phyloP scores from a whole-genome alignment of 1,140 invertebrate species.

The Rhizoglyphus robini region DNA sequence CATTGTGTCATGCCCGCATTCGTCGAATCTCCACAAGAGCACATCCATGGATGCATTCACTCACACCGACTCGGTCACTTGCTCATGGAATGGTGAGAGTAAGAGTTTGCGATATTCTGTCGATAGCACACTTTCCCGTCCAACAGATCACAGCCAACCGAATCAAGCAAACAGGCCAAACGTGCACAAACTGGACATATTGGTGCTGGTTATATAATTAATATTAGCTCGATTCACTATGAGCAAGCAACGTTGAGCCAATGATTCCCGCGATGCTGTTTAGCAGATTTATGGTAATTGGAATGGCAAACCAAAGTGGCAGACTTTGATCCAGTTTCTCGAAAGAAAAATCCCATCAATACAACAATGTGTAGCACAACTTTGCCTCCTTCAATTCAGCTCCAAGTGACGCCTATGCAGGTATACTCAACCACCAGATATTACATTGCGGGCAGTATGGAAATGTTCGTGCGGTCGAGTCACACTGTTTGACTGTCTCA shows the following conservation, averaged over 20 bases:
- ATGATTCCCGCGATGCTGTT: background rate
- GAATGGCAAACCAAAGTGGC: background rate
- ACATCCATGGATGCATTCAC: background rate
- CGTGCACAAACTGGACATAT: background rate
- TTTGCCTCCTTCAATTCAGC: no score
- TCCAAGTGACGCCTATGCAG: no score
- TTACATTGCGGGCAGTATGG: no score
- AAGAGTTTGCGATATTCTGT: background rate
- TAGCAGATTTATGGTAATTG: background rate
- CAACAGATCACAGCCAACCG: background rate
- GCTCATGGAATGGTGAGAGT: background rate
- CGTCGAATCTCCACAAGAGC: background rate
- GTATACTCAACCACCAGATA: no score
- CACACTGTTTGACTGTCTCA: no score
- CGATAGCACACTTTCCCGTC: background rate
- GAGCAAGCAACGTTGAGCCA: background rate
- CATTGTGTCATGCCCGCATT: no score
- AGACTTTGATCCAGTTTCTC: background rate
- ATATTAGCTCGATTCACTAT: background rate
- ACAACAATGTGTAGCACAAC: no score
- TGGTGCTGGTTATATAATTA: no score
- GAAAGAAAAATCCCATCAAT: background rate
- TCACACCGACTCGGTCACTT: background rate
- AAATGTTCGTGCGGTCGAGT: no score
- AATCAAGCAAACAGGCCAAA: background rate